Evolutionary conservation across 2,113 vertebrate genomes (phyloP).

Genomic region (Stomatorhinus ivindoensis): DNA sequence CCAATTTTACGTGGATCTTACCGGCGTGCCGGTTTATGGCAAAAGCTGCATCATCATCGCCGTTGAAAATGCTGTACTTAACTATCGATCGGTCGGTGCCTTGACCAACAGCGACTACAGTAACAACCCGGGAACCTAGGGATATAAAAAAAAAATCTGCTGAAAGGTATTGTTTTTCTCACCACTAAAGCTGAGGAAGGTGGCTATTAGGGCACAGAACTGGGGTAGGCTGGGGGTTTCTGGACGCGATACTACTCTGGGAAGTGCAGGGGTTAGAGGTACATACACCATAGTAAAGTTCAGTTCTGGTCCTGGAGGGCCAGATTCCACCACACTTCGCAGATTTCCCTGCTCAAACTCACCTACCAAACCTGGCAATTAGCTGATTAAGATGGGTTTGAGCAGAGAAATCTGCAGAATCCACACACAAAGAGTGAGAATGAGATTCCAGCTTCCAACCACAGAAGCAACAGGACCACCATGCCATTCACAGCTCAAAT

Average conservation of each 20-base stretch:
- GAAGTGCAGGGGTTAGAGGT: neutral
- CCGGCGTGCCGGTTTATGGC: conserved; percentile 68
- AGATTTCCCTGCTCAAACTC: neutral
- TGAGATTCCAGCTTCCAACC: neutral
- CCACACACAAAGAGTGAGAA: neutral
- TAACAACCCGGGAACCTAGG: conserved; percentile 71
- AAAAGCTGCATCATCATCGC: conserved; percentile 66
- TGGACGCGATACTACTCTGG: neutral
- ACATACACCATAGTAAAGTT: neutral
- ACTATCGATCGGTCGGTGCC: conserved; percentile 49
- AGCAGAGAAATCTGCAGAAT: neutral
- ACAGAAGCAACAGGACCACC: neutral
- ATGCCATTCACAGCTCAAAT: neutral
- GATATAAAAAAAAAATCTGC: conserved; percentile 8
- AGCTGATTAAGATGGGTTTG: neutral
- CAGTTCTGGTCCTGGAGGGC: neutral
- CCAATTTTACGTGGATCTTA: conserved; percentile 40
- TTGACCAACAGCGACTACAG: conserved; percentile 62
- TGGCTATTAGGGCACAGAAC: neutral
- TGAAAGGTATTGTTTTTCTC: neutral
- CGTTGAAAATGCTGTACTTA: conserved; percentile 71
- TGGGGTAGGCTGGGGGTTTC: neutral
- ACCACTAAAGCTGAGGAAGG: neutral
- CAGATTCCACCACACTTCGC: neutral
- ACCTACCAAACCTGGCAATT: neutral